These are phyloP conservation scores for crab-eating macaque (Macaca fascicularis) DNA, from an alignment of 2,113 vertebrate species.

Conservation along the genomic window T2T-MFA8v1.1 NC_088385.1:91443001-91443500, in stretches of 20 bases:
- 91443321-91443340: neutral
- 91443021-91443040: slow-evolving; percentile 23
- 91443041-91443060: neutral
- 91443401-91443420: neutral
- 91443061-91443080: neutral
- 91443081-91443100: neutral
- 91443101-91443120: neutral
- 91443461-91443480: neutral
- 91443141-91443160: neutral
- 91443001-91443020: neutral
- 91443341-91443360: neutral
- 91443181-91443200: neutral
- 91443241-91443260: neutral
- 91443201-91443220: neutral
- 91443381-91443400: neutral
- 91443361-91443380: neutral
- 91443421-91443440: neutral
- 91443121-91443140: neutral
- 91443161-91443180: neutral
- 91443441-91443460: neutral
- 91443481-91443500: neutral
- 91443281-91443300: neutral
- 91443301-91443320: neutral
- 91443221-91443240: neutral
- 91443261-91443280: neutral